Evolutionary conservation across 2,113 vertebrate genomes (phyloP), one percentile per base, ranked within the genome.

Genomic region (Ivindomyrus marchei): DNA sequence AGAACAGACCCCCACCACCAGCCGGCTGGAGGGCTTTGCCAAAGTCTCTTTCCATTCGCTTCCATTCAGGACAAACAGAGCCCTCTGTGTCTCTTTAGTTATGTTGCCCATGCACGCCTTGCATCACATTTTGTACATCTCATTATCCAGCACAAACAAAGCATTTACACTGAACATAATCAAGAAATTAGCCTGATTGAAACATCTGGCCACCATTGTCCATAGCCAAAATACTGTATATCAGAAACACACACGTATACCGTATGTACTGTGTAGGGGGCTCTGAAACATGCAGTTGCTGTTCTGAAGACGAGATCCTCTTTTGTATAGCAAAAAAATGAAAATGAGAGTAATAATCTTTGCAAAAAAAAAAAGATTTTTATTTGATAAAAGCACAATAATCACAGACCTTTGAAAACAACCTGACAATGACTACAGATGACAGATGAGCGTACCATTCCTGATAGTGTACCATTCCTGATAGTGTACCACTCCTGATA

Each of bases 371-470:
- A 83, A 21, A 0, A 5, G 62, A 83, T 83, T 45, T 21, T 45
- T 24, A 83, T 39, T 45, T 45, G 42, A 21, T 27, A 50, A 49
- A 86, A 13, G 46, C 42, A 49, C 46, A 86, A 47, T 47, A 86
- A 86, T 46, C 21, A 24, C 62, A 88, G 77, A 84, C 83, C 90
- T 88, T 66, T 93, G 93, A 91, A 93, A 93, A 91, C 89, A 93
- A 91, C 89, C 94, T 95, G 94, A 93, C 88, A 94, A 88, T 93
- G 90, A 95, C 94, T 94, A 94, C 90, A 91, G 66, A 88, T 94
- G 93, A 95, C 95, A 95, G 95, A 95, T 95, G 19, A 56, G 15
- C 3, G 50, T 53, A 53, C 50, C 50, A 53, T 19, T 53, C 50
- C 50, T 52, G 50, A 52, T 52, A n/a, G 58, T n/a, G 3, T n/a